phyloP scores from a whole-genome alignment of 2,113 vertebrate genomes.

The Paramisgurnus dabryanus region DNA sequence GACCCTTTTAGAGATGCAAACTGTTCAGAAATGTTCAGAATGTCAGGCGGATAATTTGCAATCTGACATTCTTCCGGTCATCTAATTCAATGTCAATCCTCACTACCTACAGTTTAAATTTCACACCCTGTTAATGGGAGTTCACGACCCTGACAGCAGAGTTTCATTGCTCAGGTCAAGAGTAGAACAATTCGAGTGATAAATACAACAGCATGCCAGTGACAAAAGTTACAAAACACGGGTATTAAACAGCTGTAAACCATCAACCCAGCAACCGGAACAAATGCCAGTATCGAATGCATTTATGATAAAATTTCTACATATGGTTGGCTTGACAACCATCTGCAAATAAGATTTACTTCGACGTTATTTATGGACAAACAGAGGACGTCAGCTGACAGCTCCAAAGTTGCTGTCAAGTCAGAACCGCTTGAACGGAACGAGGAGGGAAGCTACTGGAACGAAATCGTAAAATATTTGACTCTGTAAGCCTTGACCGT shows the following conservation, averaged over 20 bases:
- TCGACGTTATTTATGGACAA: conserved; percentile 16
- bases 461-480: conserved; percentile 32
- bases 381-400: not conserved
- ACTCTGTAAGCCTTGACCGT: conserved; percentile 7
- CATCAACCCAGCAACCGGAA: not conserved
- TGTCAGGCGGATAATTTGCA: not conserved
- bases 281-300: not conserved
- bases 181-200: conserved; percentile 4
- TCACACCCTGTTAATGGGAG: conserved; percentile 29
- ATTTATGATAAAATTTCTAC: not conserved
- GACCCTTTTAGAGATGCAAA: no score
- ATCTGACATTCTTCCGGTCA: not conserved
- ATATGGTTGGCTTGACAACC: conserved; percentile 14
- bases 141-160: conserved; percentile 23
- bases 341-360: not conserved
- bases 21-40: not conserved
- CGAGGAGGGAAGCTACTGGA: not conserved
- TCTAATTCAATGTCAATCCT: not conserved
- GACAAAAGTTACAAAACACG: conserved; percentile 1
- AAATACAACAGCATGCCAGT: not conserved
- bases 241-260: not conserved
- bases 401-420: not conserved
- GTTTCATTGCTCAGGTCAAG: conserved; percentile 32
- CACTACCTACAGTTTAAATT: not conserved
- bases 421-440: not conserved